Evolutionary conservation across 2,113 vertebrate genomes (phyloP).

Genomic region (Peromyscus polionotus): DNA sequence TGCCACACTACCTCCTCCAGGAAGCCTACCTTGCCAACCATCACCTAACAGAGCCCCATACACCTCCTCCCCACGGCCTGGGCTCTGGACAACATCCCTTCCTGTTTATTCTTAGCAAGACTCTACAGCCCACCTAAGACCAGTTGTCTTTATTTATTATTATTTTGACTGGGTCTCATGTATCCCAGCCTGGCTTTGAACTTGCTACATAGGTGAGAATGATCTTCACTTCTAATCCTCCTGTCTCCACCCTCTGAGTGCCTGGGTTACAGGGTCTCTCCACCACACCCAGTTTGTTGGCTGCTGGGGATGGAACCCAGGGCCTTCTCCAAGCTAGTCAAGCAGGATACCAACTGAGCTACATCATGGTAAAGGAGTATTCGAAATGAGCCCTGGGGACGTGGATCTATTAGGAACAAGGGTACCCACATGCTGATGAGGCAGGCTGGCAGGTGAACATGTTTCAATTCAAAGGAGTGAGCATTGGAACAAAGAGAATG

Average conservation of each 20-base stretch:
- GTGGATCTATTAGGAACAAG: no score
- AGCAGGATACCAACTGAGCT: background rate
- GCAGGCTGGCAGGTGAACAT: background rate
- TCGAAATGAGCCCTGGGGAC: background rate
- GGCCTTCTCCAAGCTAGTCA: background rate
- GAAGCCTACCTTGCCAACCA: slow-evolving; percentile 15
- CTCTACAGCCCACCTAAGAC: background rate
- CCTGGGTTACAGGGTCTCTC: background rate
- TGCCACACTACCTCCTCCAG: slow-evolving; percentile 28
- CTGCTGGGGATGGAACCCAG: background rate
- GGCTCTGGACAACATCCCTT: background rate
- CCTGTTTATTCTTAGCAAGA: background rate
- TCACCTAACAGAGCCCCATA: background rate
- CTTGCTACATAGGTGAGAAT: background rate
- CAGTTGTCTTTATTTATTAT: background rate
- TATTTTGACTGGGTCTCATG: background rate
- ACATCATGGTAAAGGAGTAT: background rate
- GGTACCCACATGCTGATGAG: background rate
- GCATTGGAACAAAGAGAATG: background rate
- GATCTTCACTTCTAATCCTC: background rate
- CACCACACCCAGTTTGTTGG: background rate
- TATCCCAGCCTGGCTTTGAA: background rate
- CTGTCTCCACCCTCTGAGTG: background rate
- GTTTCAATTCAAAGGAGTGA: background rate
- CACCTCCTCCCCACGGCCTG: accelerated